These are phyloP conservation scores for Falco cherrug DNA, from an alignment of 2,797 vertebrate genomes.

Conservation along the genomic window DNA sequence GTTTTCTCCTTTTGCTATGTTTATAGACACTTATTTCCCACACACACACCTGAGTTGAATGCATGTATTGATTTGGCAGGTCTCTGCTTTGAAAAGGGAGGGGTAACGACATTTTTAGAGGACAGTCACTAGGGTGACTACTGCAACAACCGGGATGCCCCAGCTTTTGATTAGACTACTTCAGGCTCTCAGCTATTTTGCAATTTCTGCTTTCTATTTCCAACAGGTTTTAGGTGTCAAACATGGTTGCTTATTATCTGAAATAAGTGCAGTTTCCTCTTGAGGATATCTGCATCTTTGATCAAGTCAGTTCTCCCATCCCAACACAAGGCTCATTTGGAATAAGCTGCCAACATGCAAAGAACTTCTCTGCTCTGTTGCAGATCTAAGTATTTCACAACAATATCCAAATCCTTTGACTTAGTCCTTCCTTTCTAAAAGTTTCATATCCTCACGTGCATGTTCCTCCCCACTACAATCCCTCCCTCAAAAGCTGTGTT, in stretches of 20 bases:
- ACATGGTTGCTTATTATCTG: background rate
- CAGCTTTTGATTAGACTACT: background rate
- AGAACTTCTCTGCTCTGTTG: background rate
- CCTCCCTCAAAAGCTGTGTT: background rate
- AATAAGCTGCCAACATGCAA: background rate
- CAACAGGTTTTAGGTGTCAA: background rate
- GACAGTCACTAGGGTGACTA: background rate
- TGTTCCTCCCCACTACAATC: background rate
- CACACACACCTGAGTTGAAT: accelerated
- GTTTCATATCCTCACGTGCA: background rate
- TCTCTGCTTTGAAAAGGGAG: background rate
- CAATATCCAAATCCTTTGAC: background rate
- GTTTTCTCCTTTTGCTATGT: background rate
- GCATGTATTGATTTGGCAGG: background rate
- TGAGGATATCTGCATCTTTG: background rate
- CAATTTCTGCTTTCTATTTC: background rate
- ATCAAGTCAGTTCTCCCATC: background rate
- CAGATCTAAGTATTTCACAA: background rate
- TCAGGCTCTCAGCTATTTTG: background rate
- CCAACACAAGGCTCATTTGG: background rate
- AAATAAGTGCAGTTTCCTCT: background rate
- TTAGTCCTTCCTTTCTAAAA: background rate
- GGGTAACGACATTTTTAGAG: background rate
- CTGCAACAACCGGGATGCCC: background rate
- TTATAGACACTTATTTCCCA: accelerated